These are phyloP conservation scores for Mohoua ochrocephala DNA, from an alignment of 2,113 vertebrate genomes.

Conservation along the genomic window DNA sequence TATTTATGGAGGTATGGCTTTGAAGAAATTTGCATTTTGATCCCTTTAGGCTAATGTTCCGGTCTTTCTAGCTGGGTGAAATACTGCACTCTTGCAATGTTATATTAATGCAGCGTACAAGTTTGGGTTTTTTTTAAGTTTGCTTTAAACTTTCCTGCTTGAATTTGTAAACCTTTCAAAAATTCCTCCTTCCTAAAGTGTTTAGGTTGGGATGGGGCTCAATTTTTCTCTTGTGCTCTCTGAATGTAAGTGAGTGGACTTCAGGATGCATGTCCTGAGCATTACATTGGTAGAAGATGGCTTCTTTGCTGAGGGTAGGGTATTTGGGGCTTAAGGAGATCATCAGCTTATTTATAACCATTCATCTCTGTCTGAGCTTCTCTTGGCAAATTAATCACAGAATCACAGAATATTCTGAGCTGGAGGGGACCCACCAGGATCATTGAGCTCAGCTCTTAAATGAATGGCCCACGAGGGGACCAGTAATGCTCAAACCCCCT, in stretches of 20 bases:
- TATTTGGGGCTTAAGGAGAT: background rate
- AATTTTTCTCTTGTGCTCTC: background rate
- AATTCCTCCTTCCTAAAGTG: background rate
- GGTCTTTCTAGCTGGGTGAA: background rate
- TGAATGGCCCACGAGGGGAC: background rate
- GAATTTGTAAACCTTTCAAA: background rate
- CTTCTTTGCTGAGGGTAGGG: background rate
- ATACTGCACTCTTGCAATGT: background rate
- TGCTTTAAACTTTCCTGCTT: background rate
- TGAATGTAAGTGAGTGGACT: background rate
- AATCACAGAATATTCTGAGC: background rate
- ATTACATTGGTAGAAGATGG: background rate
- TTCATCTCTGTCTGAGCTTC: background rate
- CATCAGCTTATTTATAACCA: background rate
- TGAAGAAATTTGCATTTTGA: background rate
- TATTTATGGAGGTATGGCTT: conserved; percentile 90
- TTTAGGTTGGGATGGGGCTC: background rate
- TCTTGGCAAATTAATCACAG: background rate
- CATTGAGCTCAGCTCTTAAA: background rate
- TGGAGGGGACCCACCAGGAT: background rate
- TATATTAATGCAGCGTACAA: background rate
- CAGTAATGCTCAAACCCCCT: background rate
- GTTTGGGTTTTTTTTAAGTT: background rate
- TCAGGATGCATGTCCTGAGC: background rate
- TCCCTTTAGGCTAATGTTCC: background rate